Evolutionary conservation across 2,888 invertebrate species (phyloP), one percentile per base, ranked within the genome.

Genomic region (Aquatica leii): DNA sequence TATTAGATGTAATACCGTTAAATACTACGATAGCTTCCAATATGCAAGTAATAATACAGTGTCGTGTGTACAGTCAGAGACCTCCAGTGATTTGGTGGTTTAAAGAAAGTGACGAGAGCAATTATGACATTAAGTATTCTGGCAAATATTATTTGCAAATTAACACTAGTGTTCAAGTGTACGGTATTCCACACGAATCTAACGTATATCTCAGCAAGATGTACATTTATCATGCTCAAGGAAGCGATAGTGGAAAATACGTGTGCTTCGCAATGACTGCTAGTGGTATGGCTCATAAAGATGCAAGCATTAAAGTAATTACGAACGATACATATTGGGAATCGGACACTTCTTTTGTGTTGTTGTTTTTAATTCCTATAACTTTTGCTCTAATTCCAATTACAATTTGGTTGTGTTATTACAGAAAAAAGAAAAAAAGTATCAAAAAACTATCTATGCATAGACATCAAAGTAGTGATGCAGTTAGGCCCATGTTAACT

Each of bases 21-120:
- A 77, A 78, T 56, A 66, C 74, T 14, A 77, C 78, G 4, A 70
- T 74, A 40, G 65, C 71, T 11, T 67, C 74, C 31, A 77, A 77
- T 57, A 71, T 74, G 53, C 76, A 78, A 66, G 70, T 79, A 17
- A 77, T 78, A 12, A 77, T 81, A 15, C 78, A 77, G 21, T 81
- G 81, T 65, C 79, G 77, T 60, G 76, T 78, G n/a, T 75, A 74
- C 24, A 79, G 80, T 61, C 72, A 74, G 41, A 73, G 74, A 12
- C 77, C 76, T 0, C 78, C 78, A 0, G 72, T 72, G 48, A 77
- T 81, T 37, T 73, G 76, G 59, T 81, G 81, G 81, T 77, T 80
- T 61, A 80, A 79, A 65, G 76, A 76, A 65, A 77, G 78, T 55
- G 74, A 74, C 60, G 73, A 72, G 4, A 67, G 67, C 14, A 76